phyloP scores from a whole-genome alignment of 1,140 invertebrate species.

The Campoletis sonorensis region DNA sequence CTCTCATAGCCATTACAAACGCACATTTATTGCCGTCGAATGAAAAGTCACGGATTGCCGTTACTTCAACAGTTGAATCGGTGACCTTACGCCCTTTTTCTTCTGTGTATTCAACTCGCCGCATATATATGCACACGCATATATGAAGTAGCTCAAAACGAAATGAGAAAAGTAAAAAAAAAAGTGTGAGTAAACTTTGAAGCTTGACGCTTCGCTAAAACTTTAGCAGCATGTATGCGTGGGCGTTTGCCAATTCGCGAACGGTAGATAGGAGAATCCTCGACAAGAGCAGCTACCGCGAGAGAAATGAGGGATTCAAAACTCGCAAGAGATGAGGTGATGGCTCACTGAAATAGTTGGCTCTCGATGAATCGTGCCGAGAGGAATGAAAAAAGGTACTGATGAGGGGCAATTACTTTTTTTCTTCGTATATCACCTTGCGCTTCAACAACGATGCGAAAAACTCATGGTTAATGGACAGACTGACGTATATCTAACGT shows the following conservation, averaged over 20 bases:
- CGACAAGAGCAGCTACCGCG: neutral
- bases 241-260: slow-evolving; percentile 9
- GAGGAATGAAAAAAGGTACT: neutral
- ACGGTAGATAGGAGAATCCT: neutral
- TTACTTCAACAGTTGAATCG: too few relatives aligned
- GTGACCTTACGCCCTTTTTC: neutral
- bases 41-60: too few relatives aligned
- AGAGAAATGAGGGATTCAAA: slow-evolving; percentile 15
- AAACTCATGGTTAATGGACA: slow-evolving; percentile 11
- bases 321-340: neutral
- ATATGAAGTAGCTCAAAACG: slow-evolving; percentile 43
- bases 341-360: neutral
- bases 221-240: slow-evolving; percentile 4
- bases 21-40: neutral
- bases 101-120: neutral
- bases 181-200: slow-evolving; percentile 33
- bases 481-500: neutral
- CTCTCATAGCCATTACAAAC: neutral
- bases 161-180: slow-evolving; percentile 38
- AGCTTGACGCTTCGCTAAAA: slow-evolving; percentile 9
- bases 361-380: neutral
- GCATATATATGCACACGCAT: neutral
- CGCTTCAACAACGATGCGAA: neutral
- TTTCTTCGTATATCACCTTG: neutral
- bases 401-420: neutral